A percentile compares a stretch with the other conserved stretches of the same genome.
Conservation (phyloP, 2,888 invertebrate species). For the Melanargia galathea region DNA sequence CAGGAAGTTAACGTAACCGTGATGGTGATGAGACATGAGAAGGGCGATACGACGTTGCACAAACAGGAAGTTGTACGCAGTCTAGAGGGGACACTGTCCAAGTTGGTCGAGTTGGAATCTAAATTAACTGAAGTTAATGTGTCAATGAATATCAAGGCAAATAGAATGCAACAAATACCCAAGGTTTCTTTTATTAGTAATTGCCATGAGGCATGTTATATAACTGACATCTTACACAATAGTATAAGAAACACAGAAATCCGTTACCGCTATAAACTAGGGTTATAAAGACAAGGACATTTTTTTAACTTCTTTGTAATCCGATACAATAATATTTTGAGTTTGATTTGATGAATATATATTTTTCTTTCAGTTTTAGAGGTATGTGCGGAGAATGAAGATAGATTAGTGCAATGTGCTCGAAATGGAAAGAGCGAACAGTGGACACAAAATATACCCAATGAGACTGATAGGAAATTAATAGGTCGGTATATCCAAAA, state of each 20-base stretch:
- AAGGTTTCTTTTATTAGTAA: conserved; percentile 13
- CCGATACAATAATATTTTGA: not conserved
- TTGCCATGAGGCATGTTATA: not conserved
- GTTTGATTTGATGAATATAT: not conserved
- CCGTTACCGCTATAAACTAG: not conserved
- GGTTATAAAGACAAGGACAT: too few relatives aligned
- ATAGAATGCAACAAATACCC: conserved; percentile 3
- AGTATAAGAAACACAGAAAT: not conserved
- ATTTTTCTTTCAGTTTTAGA: conserved; percentile 68
- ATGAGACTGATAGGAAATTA: conserved; percentile 64
- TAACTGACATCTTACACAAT: not conserved
- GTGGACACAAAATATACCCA: conserved; percentile 59
- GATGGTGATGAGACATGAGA: too few relatives aligned
- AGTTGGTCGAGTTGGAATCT: too few relatives aligned
- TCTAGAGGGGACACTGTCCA: too few relatives aligned
- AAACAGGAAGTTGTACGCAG: too few relatives aligned
- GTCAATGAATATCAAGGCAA: conserved; percentile 2
- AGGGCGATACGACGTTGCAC: too few relatives aligned
- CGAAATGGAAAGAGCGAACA: conserved; percentile 62
- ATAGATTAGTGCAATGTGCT: conserved; percentile 57
- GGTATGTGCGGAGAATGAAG: conserved; percentile 61
- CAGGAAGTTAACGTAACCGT: too few relatives aligned
- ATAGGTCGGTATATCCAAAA: conserved; percentile 56
- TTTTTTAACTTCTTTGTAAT: too few relatives aligned
- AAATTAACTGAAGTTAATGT: not conserved